Evolutionary conservation across 2,888 invertebrate genomes (phyloP).

Genomic region (Leptothorax acervorum): DNA sequence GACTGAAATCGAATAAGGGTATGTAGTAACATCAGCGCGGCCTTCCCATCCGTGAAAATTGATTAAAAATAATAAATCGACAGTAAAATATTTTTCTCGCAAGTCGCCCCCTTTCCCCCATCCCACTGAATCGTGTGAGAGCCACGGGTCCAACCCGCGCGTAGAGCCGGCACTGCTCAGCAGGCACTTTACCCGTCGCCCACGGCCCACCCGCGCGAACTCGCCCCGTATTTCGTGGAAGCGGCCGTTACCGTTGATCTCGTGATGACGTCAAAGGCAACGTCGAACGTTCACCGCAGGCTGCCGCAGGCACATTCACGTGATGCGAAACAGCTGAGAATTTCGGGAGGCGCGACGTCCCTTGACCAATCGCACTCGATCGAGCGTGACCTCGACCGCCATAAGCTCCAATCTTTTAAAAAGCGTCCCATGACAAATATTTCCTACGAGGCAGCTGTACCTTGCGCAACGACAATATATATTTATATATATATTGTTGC

Average conservation of each 20-base stretch:
- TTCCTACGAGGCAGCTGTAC: background rate
- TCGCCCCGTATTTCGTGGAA: background rate
- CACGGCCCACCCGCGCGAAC: no score
- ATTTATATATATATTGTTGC: no score
- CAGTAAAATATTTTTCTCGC: no score
- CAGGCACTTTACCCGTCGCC: background rate
- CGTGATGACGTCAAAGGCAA: constrained; percentile 61
- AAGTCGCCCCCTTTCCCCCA: no score
- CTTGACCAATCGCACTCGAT: constrained; percentile 48
- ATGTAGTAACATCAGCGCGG: no score
- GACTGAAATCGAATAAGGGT: no score
- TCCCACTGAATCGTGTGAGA: no score
- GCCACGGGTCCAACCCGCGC: background rate
- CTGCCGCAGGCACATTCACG: background rate
- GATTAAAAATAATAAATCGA: no score
- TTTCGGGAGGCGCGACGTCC: constrained; percentile 48
- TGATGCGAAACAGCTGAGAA: constrained; percentile 26
- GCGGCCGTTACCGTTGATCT: constrained; percentile 34
- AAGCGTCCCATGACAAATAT: background rate
- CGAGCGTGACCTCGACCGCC: background rate
- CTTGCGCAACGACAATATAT: no score
- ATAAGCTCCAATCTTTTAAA: background rate
- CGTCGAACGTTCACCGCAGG: constrained; percentile 33
- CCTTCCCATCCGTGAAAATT: no score
- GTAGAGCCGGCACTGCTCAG: background rate